Evolutionary conservation across 2,888 invertebrate genomes (phyloP).

Genomic region (Tricholauxania praeusta): DNA sequence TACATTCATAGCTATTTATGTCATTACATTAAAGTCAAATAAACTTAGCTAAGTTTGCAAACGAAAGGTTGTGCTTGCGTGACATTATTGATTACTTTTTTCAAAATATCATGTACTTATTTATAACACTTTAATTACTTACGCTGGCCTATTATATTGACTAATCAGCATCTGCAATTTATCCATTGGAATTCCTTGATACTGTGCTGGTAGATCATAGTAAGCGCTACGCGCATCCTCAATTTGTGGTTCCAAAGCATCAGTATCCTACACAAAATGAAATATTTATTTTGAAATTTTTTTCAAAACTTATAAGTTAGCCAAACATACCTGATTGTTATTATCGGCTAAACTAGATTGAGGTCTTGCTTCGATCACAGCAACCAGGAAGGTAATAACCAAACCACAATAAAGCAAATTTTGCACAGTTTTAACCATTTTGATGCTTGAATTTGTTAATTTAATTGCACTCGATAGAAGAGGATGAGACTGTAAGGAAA

Average conservation of each 20-base stretch:
- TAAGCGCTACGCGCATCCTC: conserved; percentile 57
- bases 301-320: background rate
- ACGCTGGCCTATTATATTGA: conserved; percentile 59
- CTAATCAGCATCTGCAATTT: conserved; percentile 62
- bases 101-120: too few species aligned
- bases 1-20: too few species aligned
- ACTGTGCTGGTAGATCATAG: conserved; percentile 60
- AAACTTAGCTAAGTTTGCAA: too few species aligned
- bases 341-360: conserved; percentile 49
- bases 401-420: conserved; percentile 52
- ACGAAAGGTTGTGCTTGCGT: too few species aligned
- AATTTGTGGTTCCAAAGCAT: conserved; percentile 52
- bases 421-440: conserved; percentile 57
- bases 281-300: background rate
- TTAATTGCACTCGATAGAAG: background rate
- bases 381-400: conserved; percentile 48
- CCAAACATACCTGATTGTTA: conserved; percentile 48
- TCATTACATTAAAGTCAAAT: too few species aligned
- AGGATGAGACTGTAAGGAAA: conserved; percentile 5
- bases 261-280: conserved; percentile 49
- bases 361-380: conserved; percentile 54
- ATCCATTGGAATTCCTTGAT: conserved; percentile 61
- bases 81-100: too few species aligned
- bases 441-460: conserved; percentile 12
- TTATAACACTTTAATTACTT: conserved; percentile 35